A percentile compares a stretch with the other conserved stretches of the same genome.
These are phyloP conservation scores for Dreissena polymorpha DNA, from an alignment of 1,140 invertebrate species.

Conservation along the genomic window DNA sequence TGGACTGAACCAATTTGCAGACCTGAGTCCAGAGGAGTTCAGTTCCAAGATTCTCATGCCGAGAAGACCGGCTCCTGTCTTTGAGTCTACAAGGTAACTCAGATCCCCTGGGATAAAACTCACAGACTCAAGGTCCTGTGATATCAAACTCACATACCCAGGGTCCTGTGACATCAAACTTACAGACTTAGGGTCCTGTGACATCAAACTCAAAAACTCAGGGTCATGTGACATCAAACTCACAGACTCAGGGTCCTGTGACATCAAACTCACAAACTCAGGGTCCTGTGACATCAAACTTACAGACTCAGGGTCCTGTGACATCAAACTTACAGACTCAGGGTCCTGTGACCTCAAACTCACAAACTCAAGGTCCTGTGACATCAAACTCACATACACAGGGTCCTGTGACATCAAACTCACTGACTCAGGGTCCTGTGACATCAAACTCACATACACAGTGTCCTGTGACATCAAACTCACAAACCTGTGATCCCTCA, in stretches of 20 bases:
- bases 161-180: not conserved
- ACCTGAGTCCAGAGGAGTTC: conserved; percentile 68
- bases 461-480: not conserved
- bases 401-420: not conserved
- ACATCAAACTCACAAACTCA: not conserved
- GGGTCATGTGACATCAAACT: not conserved
- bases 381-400: not conserved
- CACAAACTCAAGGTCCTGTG: not conserved
- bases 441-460: not conserved
- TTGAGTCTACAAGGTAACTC: conserved; percentile 60
- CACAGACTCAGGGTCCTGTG: not conserved
- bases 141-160: not conserved
- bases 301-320: not conserved
- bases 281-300: not conserved
- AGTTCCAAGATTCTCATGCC: conserved; percentile 67
- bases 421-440: not conserved
- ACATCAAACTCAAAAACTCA: not conserved
- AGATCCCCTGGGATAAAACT: not conserved
- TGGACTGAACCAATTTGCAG: conserved; percentile 70
- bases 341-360: not conserved
- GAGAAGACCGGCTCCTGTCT: conserved; percentile 54
- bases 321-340: not conserved
- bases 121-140: not conserved
- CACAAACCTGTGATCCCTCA: too few species aligned
- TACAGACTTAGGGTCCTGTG: not conserved